Base-by-base conservation (phyloP, 2,888 invertebrate species). In the Ellobium chinense region DNA sequence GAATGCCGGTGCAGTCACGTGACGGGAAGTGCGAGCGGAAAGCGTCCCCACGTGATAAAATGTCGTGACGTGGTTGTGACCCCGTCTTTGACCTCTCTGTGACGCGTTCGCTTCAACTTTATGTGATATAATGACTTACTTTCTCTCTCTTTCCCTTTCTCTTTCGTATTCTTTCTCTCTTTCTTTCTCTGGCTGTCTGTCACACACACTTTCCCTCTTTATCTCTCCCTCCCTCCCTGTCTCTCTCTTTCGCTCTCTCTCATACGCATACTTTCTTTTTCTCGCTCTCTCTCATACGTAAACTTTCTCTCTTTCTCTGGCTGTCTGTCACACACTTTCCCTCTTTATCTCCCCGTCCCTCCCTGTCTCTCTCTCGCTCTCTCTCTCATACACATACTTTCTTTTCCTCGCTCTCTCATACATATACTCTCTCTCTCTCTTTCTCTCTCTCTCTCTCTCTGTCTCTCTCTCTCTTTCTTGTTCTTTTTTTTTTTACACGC, bases 401-500 rank as follows among this genome's bases (percentile, higher is more conserved):
- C 65, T 65, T n/a, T 65, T 7, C 29, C 27, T 68, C 27, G 29
- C 54, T 70, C 54, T 70, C 54, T 54, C 37, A 21, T 21, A 29
- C 68, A 21, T 21, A 34, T 34, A 34, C 34, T 68, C 68, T 68
- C 70, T 70, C 70, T 70, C 70, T 70, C 70, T 70, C 56, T 70
- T 9, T 46, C 70, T 70, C 70, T 70, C 46, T 70, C 29, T 46
- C 27, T 54, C 56, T 46, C 54, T 54, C 70, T 54, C 34, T 46
- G 27, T 56, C 46, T 70, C 56, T 31, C 56, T 70, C 56, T 31
- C 46, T 46, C 46, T 60, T n/a, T 60, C 60, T 60, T n/a, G 7
- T n/a, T 60, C 60, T 60, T n/a, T 60, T 18, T 46, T 18, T 18
- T 46, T 18, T 46, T 18, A n/a, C n/a, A n/a, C n/a, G n/a, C n/a